Percentiles rank a stretch among this genome's conserved stretches.
Evolutionary conservation across 2,888 invertebrate species (phyloP).

Genomic region (Leptogaster cylindrica): DNA sequence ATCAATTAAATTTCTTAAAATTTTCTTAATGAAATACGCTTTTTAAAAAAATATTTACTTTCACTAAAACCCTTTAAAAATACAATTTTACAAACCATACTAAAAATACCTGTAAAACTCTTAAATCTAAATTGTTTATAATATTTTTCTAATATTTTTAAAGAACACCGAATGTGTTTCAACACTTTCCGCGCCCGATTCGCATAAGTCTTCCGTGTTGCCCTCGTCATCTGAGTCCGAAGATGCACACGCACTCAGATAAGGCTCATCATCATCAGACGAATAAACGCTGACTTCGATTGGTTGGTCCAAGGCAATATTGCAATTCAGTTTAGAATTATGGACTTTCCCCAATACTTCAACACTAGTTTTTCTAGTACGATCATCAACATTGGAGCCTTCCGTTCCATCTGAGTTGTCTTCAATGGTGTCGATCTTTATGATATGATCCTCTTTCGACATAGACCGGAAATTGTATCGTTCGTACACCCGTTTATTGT

Average conservation of each 20-base stretch:
- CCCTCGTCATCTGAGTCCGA: constrained; percentile 71
- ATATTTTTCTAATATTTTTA: constrained; percentile 72
- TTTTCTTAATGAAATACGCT: too few species aligned
- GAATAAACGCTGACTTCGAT: constrained; percentile 48
- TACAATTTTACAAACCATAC: too few species aligned
- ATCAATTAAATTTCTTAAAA: too few species aligned
- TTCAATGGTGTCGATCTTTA: constrained; percentile 58
- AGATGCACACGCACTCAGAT: constrained; percentile 45
- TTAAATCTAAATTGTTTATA: too few species aligned
- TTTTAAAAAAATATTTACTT: too few species aligned
- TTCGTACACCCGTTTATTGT: constrained; percentile 63
- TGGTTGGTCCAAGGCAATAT: constrained; percentile 35
- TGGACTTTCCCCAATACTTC: background rate
- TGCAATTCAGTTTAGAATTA: too few species aligned
- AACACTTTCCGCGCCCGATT: constrained; percentile 85
- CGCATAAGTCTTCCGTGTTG: constrained; percentile 81
- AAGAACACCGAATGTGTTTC: constrained; percentile 88
- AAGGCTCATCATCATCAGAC: constrained; percentile 48
- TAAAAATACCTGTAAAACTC: too few species aligned
- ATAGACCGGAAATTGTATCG: constrained; percentile 60
- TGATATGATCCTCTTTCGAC: constrained; percentile 55
- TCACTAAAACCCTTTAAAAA: too few species aligned
- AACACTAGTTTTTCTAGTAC: background rate
- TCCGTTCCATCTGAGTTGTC: constrained; percentile 54
- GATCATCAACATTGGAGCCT: constrained; percentile 14